Conservation (phyloP, 2,888 invertebrate genomes). For the Phorcus lineatus region DNA sequence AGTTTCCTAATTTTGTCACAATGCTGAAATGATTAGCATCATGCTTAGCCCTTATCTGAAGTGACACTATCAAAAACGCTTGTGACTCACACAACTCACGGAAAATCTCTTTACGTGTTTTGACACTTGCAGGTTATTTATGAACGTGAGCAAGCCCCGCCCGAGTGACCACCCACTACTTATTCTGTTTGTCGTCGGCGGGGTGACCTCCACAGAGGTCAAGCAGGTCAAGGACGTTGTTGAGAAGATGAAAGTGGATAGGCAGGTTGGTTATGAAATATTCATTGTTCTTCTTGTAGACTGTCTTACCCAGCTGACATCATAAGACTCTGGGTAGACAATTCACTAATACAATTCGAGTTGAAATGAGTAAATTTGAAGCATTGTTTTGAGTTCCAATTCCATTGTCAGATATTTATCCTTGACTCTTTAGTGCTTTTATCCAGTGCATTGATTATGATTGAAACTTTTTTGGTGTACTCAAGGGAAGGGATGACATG, state of each 20-base stretch:
- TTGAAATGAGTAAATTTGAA: no score
- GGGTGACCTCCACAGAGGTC: slow-evolving; percentile 82
- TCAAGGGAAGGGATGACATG: no score
- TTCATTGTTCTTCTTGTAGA: neutral
- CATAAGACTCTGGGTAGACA: neutral
- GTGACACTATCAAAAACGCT: no score
- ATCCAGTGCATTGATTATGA: no score
- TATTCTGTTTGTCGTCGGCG: slow-evolving; percentile 82
- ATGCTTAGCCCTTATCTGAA: no score
- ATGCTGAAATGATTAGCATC: no score
- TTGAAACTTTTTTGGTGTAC: no score
- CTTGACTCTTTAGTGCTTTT: no score
- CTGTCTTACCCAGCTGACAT: neutral
- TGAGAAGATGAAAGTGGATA: slow-evolving; percentile 51
- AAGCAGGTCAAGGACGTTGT: slow-evolving; percentile 73
- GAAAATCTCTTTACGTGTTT: no score
- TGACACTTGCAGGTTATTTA: slow-evolving; percentile 79
- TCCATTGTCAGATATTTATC: neutral
- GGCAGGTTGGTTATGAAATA: slow-evolving; percentile 46
- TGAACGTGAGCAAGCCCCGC: slow-evolving; percentile 78
- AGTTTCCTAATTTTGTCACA: no score
- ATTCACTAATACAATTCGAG: neutral
- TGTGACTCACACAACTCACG: no score
- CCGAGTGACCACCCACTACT: slow-evolving; percentile 82
- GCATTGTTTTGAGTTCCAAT: neutral